Conservation (phyloP, 2,797 vertebrate genomes). For the Alectoris magna region DNA sequence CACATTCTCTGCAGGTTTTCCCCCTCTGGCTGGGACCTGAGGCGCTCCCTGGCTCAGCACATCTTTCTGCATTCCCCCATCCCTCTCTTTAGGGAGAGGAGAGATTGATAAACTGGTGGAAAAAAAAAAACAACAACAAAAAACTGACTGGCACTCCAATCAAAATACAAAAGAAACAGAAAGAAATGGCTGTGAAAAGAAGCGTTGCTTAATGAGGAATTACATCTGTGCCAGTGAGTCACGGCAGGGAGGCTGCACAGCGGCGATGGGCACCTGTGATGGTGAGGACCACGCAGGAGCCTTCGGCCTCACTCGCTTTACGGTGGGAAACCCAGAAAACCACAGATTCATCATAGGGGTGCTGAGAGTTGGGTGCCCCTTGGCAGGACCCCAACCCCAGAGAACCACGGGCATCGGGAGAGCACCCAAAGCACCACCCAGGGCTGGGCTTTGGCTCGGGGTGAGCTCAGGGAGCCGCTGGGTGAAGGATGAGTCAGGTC, state of each 20-base stretch:
- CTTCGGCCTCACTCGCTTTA: not conserved
- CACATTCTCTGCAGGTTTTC: not conserved
- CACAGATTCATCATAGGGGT: not conserved
- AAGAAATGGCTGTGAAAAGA: constrained; percentile 51
- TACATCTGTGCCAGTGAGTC: constrained; percentile 39
- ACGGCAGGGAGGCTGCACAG: not conserved
- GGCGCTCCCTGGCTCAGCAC: accelerated
- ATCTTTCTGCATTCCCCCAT: not conserved
- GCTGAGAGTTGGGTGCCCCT: too few species aligned
- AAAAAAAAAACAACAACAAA: too few species aligned
- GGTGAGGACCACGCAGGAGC: not conserved
- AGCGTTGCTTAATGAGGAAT: constrained; percentile 44
- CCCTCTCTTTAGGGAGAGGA: constrained; percentile 35
- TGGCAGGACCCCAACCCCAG: accelerated
- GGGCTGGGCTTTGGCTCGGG: not conserved
- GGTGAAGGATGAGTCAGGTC: not conserved
- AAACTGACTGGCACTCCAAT: constrained; percentile 19
- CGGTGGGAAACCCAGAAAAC: not conserved
- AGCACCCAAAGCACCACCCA: not conserved
- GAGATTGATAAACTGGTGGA: constrained; percentile 10
- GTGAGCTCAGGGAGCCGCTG: not conserved
- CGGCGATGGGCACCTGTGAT: not conserved
- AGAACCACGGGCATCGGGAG: accelerated
- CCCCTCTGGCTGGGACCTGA: not conserved
- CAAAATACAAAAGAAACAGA: constrained; percentile 36